Conservation (phyloP, 2,113 vertebrate genomes). For the Lynx canadensis region DNA sequence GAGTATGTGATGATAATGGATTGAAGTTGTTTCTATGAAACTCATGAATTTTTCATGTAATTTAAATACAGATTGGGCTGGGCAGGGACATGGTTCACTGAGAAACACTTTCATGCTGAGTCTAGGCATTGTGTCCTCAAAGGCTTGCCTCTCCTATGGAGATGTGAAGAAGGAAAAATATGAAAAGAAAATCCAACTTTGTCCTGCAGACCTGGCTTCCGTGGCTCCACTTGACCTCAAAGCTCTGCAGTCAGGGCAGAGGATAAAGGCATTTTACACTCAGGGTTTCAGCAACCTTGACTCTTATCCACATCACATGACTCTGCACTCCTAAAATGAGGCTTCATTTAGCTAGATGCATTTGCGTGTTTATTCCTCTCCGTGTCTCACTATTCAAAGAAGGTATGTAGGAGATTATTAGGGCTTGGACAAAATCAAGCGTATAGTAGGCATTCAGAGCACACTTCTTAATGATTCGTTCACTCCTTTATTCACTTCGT, state of each 20-base stretch:
- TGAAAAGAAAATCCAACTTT: constrained; percentile 22
- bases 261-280: neutral
- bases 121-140: neutral
- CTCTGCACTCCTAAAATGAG: neutral
- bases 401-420: neutral
- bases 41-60: constrained; percentile 21
- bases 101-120: neutral
- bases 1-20: neutral
- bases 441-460: neutral
- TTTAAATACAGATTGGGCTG: constrained; percentile 35
- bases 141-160: neutral
- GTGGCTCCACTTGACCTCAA: neutral
- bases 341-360: neutral
- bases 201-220: neutral
- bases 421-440: neutral
- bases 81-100: neutral
- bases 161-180: neutral
- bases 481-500: neutral
- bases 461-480: neutral
- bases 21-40: constrained; percentile 18
- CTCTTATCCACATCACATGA: neutral
- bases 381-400: neutral
- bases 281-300: neutral
- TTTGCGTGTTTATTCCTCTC: neutral
- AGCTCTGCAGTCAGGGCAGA: neutral